A percentile compares a stretch with the other conserved stretches of the same genome.
phyloP scores from a whole-genome alignment of 2,797 vertebrate genomes.

The Sarcophilus harrisii region DNA sequence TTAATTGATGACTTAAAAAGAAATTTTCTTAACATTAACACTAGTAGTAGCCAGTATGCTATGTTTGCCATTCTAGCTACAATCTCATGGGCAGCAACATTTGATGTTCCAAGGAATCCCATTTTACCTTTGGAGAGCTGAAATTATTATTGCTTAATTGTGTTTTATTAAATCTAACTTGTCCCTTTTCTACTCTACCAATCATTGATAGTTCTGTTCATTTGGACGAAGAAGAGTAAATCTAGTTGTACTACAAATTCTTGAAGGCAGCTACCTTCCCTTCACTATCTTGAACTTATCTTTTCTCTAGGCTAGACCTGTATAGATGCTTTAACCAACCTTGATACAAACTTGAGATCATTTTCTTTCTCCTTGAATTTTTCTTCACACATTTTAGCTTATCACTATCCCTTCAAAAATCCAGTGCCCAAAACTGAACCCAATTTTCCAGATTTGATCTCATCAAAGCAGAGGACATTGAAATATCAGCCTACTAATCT shows the following conservation, averaged over 20 bases:
- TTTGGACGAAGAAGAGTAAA: neutral
- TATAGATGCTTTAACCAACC: neutral
- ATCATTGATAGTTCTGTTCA: neutral
- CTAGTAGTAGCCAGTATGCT: neutral
- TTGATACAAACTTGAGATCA: neutral
- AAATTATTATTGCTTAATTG: neutral
- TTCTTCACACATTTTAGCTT: neutral
- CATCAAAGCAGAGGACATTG: neutral
- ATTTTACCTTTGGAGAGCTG: neutral
- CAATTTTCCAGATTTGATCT: neutral
- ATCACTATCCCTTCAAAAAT: neutral
- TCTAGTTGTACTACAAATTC: neutral
- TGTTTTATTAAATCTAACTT: neutral
- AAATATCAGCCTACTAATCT: neutral
- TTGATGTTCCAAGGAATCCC: neutral
- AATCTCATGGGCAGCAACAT: neutral
- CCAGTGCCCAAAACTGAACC: neutral
- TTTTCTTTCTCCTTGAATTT: neutral
- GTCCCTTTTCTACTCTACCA: neutral
- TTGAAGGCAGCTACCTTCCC: neutral
- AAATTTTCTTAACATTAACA: neutral
- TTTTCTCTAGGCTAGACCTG: neutral
- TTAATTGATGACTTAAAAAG: neutral
- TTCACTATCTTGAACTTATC: neutral
- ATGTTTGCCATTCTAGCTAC: neutral